Conservation (phyloP, 2,113 vertebrate genomes). For the Myanophis thanlyinensis region DNA sequence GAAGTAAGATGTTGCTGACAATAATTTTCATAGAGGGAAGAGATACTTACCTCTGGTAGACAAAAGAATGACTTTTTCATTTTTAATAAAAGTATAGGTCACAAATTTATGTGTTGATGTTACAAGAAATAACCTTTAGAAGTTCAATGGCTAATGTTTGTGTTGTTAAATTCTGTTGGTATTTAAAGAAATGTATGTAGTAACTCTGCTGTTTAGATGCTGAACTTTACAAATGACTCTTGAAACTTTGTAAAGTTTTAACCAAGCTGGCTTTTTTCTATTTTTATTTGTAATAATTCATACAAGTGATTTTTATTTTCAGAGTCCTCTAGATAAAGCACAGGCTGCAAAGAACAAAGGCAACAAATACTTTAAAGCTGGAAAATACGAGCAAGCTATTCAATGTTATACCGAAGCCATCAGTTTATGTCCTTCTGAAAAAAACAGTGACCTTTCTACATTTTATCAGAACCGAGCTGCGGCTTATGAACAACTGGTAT, state of each 20-base stretch:
- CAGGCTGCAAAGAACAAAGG: slow-evolving; percentile 97
- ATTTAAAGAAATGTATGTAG: neutral
- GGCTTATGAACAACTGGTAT: slow-evolving; percentile 94
- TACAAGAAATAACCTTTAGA: neutral
- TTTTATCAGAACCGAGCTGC: slow-evolving; percentile 99
- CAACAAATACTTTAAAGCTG: slow-evolving; percentile 98
- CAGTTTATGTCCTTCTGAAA: slow-evolving; percentile 87
- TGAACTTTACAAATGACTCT: neutral
- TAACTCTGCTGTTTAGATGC: neutral
- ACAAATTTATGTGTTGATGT: neutral
- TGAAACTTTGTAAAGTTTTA: neutral
- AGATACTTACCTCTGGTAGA: neutral
- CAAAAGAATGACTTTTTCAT: neutral
- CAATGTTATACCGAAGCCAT: slow-evolving; percentile 98
- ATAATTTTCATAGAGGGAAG: neutral
- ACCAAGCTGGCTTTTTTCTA: slow-evolving; percentile 13
- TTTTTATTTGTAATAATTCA: slow-evolving; percentile 10
- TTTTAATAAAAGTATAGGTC: neutral
- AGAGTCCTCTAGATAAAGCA: slow-evolving; percentile 93
- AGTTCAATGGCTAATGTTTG: neutral
- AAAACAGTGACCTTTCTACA: slow-evolving; percentile 91
- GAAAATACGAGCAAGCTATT: slow-evolving; percentile 95
- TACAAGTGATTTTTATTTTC: slow-evolving; percentile 28
- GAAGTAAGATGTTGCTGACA: neutral
- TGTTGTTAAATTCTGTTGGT: neutral